Percentiles rank a stretch among this genome's conserved stretches.
Conservation (phyloP, 1,140 invertebrate genomes). For the Drosophila busckii region DNA sequence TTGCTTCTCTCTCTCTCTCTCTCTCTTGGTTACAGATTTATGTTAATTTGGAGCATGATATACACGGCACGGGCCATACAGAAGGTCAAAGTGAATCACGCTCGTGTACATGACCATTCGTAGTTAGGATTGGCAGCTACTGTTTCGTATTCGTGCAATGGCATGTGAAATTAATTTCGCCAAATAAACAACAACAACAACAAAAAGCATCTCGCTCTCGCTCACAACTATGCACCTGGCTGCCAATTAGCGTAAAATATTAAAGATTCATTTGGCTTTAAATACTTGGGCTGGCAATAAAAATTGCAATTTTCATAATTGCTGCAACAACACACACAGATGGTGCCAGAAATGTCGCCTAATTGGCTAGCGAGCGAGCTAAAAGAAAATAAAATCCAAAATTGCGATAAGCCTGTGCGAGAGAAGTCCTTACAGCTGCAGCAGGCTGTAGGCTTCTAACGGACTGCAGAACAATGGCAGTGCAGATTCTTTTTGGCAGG, state of each 20-base stretch:
- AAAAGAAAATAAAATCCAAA: conserved; percentile 1
- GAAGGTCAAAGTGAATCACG: conserved; percentile 74
- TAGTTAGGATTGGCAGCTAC: conserved; percentile 31
- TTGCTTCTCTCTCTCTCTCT: conserved; percentile 30
- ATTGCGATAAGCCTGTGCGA: conserved; percentile 51
- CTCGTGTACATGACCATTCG: conserved; percentile 66
- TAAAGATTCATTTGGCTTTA: conserved; percentile 49
- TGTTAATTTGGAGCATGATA: conserved; percentile 73
- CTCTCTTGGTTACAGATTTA: conserved; percentile 73
- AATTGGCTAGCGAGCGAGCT: conserved; percentile 56
- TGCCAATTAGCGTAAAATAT: conserved; percentile 76
- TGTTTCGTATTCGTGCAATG: conserved; percentile 41
- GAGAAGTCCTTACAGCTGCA: too few relatives aligned
- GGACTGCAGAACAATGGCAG: conserved; percentile 56
- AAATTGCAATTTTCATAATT: conserved; percentile 77
- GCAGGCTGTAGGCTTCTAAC: conserved; percentile 10
- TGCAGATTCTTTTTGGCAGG: conserved; percentile 30
- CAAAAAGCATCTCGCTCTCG: too few relatives aligned
- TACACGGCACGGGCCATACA: conserved; percentile 21
- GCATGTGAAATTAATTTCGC: conserved; percentile 72
- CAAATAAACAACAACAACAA: too few relatives aligned
- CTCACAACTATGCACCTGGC: conserved; percentile 57
- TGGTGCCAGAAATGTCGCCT: conserved; percentile 75
- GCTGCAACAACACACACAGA: conserved; percentile 60
- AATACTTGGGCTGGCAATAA: conserved; percentile 59